A percentile compares a stretch with the other conserved stretches of the same genome.
Evolutionary conservation across 2,888 invertebrate genomes (phyloP).

Genomic region (Perizoma flavofasciatum): DNA sequence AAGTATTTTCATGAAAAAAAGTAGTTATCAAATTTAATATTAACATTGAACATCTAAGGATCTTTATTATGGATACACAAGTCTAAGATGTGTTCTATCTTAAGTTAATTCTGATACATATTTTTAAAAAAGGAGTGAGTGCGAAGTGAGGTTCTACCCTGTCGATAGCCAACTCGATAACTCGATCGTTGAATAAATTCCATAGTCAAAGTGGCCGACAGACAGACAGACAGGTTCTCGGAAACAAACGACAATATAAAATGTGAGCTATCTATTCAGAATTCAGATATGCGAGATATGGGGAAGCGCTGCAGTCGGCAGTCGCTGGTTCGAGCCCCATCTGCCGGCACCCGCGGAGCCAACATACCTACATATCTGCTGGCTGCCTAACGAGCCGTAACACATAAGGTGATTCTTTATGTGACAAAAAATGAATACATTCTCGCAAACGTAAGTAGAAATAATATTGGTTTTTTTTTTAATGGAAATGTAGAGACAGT

Average conservation of each 20-base stretch:
- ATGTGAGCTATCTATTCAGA: constrained; percentile 66
- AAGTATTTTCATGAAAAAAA: too few relatives aligned
- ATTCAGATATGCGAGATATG: constrained; percentile 68
- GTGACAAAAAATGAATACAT: constrained; percentile 1
- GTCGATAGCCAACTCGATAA: too few relatives aligned
- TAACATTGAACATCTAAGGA: too few relatives aligned
- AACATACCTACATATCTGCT: constrained; percentile 45
- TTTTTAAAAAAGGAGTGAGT: too few relatives aligned
- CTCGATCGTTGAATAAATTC: constrained; percentile 10
- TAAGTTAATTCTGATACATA: too few relatives aligned
- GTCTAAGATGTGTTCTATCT: too few relatives aligned
- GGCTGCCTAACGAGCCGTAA: constrained; percentile 21
- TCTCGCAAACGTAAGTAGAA: too few relatives aligned
- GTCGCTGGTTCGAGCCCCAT: constrained; percentile 34
- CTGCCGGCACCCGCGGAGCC: constrained; percentile 54
- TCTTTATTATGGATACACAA: too few relatives aligned
- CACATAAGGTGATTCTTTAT: constrained; percentile 6
- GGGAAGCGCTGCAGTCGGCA: constrained; percentile 46
- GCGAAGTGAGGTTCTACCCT: too few relatives aligned
- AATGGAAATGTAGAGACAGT: too few relatives aligned
- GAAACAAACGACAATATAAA: constrained; percentile 39
- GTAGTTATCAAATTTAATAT: too few relatives aligned
- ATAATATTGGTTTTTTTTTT: too few relatives aligned
- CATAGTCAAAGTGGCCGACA: constrained; percentile 15
- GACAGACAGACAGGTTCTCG: constrained; percentile 35